These are phyloP conservation scores for Archocentrus centrarchus DNA, from an alignment of 2,113 vertebrate species.

Conservation along the genomic window DNA sequence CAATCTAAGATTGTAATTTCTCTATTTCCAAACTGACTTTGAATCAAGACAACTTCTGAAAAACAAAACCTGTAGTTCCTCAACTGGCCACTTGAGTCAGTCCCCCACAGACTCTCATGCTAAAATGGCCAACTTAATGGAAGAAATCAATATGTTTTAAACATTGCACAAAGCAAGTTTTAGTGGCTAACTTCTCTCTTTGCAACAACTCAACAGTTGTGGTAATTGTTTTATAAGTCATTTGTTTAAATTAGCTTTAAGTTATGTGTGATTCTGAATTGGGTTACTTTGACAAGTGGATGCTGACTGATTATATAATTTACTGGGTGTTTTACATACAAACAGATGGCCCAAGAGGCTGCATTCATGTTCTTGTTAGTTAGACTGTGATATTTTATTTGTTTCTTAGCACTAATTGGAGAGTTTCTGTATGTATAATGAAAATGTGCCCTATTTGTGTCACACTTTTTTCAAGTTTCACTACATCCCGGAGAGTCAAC, in stretches of 20 bases:
- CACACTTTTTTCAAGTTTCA: background rate
- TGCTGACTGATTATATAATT: background rate
- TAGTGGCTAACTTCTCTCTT: too few relatives aligned
- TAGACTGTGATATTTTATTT: background rate
- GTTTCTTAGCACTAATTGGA: background rate
- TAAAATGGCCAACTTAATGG: background rate
- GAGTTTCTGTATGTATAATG: background rate
- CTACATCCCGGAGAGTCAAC: background rate
- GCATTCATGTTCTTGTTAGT: background rate
- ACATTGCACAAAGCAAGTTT: background rate
- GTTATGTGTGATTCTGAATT: background rate
- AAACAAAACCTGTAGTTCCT: background rate
- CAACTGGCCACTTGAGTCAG: background rate
- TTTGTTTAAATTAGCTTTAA: background rate
- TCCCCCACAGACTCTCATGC: background rate
- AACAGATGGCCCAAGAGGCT: background rate
- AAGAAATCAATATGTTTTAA: background rate
- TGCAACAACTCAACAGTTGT: too few relatives aligned
- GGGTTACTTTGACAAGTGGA: background rate
- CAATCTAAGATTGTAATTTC: conserved; percentile 22
- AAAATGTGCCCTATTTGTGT: background rate
- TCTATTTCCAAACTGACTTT: conserved; percentile 46
- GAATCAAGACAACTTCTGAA: conserved; percentile 6
- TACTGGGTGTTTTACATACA: background rate
- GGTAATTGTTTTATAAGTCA: background rate